Base-by-base conservation (phyloP, 2,888 invertebrate species). In the Ochlodes sylvanus region DNA sequence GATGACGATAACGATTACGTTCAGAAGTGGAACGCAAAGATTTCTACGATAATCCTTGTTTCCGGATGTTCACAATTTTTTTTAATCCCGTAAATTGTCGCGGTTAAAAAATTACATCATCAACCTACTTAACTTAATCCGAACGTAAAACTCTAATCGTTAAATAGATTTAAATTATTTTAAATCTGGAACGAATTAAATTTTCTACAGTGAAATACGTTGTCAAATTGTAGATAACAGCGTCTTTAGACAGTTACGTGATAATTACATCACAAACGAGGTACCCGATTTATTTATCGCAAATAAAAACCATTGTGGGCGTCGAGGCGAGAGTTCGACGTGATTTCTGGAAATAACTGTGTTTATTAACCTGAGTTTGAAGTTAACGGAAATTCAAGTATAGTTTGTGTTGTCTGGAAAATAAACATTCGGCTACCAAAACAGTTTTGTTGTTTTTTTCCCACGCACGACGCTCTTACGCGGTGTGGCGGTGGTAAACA, bases 1-100 rank as follows among this genome's bases (percentile, higher is more conserved):
- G 72, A 72, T 75, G 75, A 75, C 68, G 71, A 65, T 70, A 63
- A 57, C n/a, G 47, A 19, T 56, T 55, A 63, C 57, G 50, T 27
- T 34, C 17, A 68, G 41, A 56, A 38, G 27, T 21, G 56, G 32
- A 61, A 55, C 62, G 44, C 41, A 57, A 55, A 42, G 41, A 67
- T 47, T 56, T 62, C 68, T 38, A 19, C 27, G 50, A 61, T 21
- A 38, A 14, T 61, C 44, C 12, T 47, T 12, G 50, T 57, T 47
- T 63, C 56, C 68, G 68, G 56, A 68, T 68, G 56, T 68, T 67
- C 34, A 15, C n/a, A 19, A n/a, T 50, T 19, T 47, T 60, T 12
- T 57, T 38, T 42, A 32, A 7, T 15, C 10, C 3, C 12, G 38
- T 12, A 38, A 38, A 38, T 38, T 38, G 10, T 12, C 9, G 38